Conservation (phyloP, 1,140 invertebrate genomes). For the Drosophila bocki region DNA sequence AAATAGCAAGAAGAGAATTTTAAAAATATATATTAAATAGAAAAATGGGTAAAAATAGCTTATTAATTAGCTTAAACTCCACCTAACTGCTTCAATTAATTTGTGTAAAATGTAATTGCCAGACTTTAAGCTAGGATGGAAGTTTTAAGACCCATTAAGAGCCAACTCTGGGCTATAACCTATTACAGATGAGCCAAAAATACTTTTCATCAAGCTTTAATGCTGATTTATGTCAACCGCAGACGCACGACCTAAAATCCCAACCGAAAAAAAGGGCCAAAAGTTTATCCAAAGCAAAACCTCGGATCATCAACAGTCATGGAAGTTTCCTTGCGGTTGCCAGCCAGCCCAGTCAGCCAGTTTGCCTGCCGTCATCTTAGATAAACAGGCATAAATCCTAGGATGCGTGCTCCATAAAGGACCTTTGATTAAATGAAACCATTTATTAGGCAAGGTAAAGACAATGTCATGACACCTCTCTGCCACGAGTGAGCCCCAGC, state of each 20-base stretch:
- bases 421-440: conserved; percentile 80
- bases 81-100: conserved; percentile 4
- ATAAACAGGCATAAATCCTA: conserved; percentile 68
- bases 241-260: conserved; percentile 33
- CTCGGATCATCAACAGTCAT: conserved; percentile 52
- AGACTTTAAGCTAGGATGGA: not conserved
- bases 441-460: conserved; percentile 78
- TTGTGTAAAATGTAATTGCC: conserved; percentile 18
- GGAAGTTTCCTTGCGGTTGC: conserved; percentile 44
- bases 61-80: not conserved
- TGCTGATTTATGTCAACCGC: conserved; percentile 78
- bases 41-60: not conserved
- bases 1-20: too few species aligned
- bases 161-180: conserved; percentile 15
- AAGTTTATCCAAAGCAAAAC: conserved; percentile 61
- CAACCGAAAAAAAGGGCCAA: conserved; percentile 48
- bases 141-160: conserved; percentile 26
- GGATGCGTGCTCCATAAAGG: conserved; percentile 67
- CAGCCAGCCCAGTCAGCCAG: conserved; percentile 19
- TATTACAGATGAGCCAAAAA: conserved; percentile 45
- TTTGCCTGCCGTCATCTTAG: conserved; percentile 44
- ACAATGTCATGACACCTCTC: conserved; percentile 70
- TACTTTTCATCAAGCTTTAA: conserved; percentile 73
- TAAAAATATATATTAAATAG: not conserved
- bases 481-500: conserved; percentile 3